Evolutionary conservation across 2,113 vertebrate genomes (phyloP).

Genomic region (Mellivora capensis): DNA sequence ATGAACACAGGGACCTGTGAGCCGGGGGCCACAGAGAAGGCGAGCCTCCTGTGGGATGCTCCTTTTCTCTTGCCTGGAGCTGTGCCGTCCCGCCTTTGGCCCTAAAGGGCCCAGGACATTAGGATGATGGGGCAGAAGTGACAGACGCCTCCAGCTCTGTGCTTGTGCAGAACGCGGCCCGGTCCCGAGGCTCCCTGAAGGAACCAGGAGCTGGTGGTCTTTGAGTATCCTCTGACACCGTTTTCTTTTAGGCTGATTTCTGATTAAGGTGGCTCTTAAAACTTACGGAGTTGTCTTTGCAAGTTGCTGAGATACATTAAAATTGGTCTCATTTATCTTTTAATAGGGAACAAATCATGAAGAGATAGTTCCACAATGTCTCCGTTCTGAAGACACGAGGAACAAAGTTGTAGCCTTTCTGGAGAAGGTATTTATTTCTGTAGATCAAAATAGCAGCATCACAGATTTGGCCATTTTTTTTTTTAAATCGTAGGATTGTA

Average conservation of each 20-base stretch:
- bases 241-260: neutral
- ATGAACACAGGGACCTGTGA: neutral
- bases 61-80: neutral
- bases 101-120: neutral
- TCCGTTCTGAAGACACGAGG: constrained; percentile 89
- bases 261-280: neutral
- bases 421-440: constrained; percentile 87
- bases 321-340: constrained; percentile 6
- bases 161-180: too few relatives aligned
- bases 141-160: neutral
- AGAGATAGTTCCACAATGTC: constrained; percentile 90
- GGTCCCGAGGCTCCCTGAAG: neutral
- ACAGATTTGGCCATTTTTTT: neutral
- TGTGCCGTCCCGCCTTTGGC: neutral
- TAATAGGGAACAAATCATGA: constrained; percentile 92
- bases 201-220: neutral
- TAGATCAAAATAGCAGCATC: neutral
- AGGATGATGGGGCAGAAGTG: neutral
- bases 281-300: neutral
- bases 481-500: neutral
- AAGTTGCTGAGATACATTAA: neutral
- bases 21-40: neutral
- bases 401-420: constrained; percentile 91
- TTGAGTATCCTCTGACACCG: neutral
- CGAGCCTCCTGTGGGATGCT: too few relatives aligned